These are phyloP conservation scores for Serranus cabrilla DNA, from an alignment of 2,797 vertebrate genomes.

Conservation along the genomic window DNA sequence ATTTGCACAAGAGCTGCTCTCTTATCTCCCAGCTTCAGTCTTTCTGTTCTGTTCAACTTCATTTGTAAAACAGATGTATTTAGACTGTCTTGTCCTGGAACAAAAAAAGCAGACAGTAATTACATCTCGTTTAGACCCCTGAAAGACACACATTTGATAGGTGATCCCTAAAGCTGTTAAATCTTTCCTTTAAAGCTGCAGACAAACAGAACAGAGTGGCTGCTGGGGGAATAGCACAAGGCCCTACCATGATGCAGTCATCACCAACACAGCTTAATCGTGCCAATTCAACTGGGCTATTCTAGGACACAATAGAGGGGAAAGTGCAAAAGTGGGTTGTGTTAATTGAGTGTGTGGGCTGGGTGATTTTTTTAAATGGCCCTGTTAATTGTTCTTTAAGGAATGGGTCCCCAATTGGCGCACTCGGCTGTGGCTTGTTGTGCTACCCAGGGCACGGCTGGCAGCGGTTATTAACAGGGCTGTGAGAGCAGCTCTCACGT, in stretches of 20 bases:
- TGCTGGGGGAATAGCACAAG: conserved; percentile 54
- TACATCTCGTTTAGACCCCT: conserved; percentile 70
- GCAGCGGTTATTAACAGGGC: conserved; percentile 67
- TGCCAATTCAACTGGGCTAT: conserved; percentile 75
- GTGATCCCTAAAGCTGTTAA: conserved; percentile 68
- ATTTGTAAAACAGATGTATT: conserved; percentile 65
- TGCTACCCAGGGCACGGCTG: conserved; percentile 63
- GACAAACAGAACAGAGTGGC: conserved; percentile 50
- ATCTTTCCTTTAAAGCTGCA: conserved; percentile 57
- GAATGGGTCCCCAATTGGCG: conserved; percentile 76
- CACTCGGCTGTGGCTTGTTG: conserved; percentile 69
- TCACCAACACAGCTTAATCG: conserved; percentile 67
- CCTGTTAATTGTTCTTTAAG: conserved; percentile 88
- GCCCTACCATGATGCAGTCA: conserved; percentile 62
- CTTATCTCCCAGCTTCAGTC: conserved; percentile 54
- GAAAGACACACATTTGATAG: conserved; percentile 70
- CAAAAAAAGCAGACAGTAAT: conserved; percentile 66
- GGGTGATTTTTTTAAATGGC: conserved; percentile 82
- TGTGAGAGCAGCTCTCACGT: conserved; percentile 61
- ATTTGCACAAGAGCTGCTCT: conserved; percentile 53
- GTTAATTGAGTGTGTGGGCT: conserved; percentile 87
- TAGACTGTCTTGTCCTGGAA: conserved; percentile 50
- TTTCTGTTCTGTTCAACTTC: conserved; percentile 49
- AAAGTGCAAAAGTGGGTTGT: conserved; percentile 83
- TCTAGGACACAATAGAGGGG: conserved; percentile 75